Conservation (phyloP, 2,113 vertebrate species). For the Indicator maculatus region DNA sequence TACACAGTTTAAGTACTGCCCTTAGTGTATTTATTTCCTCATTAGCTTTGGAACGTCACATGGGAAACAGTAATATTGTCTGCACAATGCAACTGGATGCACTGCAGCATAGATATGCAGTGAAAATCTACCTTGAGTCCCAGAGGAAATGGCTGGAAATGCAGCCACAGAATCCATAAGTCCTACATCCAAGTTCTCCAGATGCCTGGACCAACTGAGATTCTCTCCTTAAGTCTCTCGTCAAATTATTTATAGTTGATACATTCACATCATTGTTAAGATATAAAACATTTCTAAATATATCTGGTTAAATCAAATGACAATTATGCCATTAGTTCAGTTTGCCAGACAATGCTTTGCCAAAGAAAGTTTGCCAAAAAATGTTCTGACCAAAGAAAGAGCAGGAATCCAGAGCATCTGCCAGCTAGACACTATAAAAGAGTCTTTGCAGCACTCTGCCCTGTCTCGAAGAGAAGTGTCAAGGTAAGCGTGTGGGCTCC, state of each 20-base stretch:
- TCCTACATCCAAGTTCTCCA: slow-evolving; percentile 8
- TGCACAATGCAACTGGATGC: neutral
- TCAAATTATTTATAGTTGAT: slow-evolving; percentile 47
- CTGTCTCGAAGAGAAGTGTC: slow-evolving; percentile 46
- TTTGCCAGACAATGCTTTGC: slow-evolving; percentile 54
- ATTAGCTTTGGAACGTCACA: neutral
- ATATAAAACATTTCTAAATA: slow-evolving; percentile 59
- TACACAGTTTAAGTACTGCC: neutral
- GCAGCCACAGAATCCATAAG: neutral
- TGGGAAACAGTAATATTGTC: neutral
- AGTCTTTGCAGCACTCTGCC: slow-evolving; percentile 40
- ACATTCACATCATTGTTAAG: slow-evolving; percentile 9
- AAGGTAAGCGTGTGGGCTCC: slow-evolving; percentile 46
- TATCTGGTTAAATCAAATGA: slow-evolving; percentile 52
- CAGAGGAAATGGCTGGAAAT: neutral
- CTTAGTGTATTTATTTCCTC: neutral
- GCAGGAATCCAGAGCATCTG: slow-evolving; percentile 41
- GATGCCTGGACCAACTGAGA: neutral
- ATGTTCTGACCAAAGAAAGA: slow-evolving; percentile 44
- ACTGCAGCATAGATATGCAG: neutral
- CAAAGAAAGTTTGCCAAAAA: slow-evolving; percentile 51
- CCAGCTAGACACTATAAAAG: slow-evolving; percentile 58
- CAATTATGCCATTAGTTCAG: slow-evolving; percentile 49
- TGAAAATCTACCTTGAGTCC: neutral
- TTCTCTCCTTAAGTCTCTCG: slow-evolving; percentile 18